phyloP scores from a whole-genome alignment of 2,797 vertebrate species.

The Platalea minor region DNA sequence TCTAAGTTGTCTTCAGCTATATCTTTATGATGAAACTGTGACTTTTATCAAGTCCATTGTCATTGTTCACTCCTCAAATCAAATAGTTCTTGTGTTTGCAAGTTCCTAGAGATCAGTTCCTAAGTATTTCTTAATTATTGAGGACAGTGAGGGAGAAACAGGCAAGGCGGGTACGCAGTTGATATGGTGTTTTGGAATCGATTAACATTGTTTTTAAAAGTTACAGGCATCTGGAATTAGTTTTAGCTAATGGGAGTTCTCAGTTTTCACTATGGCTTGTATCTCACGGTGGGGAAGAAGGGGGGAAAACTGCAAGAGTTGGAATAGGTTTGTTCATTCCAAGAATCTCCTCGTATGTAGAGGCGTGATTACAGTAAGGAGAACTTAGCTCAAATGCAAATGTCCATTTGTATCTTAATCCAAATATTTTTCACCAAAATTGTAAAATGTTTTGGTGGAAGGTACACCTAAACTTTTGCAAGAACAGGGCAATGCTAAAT shows the following conservation, averaged over 20 bases:
- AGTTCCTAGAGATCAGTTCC: neutral
- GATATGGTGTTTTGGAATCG: fast-evolving
- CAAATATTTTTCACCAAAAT: neutral
- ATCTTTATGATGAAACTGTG: neutral
- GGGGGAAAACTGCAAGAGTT: neutral
- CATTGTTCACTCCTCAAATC: neutral
- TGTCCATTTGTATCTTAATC: neutral
- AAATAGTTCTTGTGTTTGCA: neutral
- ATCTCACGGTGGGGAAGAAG: neutral
- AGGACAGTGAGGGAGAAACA: neutral
- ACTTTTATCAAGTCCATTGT: neutral
- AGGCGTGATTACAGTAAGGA: neutral
- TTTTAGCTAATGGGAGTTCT: neutral
- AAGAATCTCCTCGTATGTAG: neutral
- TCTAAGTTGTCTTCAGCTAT: neutral
- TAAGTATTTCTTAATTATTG: neutral
- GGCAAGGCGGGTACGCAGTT: fast-evolving
- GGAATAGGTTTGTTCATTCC: neutral
- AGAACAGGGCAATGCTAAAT: neutral
- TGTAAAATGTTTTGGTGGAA: neutral
- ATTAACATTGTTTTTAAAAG: neutral
- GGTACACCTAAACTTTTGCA: neutral
- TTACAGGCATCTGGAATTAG: neutral
- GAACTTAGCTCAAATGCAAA: neutral
- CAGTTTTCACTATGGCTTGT: neutral